Conservation (phyloP, 2,888 invertebrate genomes). For the Scaptomyza flava region DNA sequence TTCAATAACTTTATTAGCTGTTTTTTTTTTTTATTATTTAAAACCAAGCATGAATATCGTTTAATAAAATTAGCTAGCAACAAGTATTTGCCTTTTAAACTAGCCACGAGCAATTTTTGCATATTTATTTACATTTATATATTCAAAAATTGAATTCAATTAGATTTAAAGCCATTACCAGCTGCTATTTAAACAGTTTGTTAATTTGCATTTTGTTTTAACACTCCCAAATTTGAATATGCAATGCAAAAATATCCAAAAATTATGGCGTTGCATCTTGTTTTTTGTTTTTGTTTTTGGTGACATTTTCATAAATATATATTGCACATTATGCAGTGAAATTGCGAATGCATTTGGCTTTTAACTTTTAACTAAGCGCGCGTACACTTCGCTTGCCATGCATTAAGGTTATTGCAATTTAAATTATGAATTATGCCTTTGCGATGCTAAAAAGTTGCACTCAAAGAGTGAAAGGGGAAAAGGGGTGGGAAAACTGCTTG, state of each 20-base stretch:
- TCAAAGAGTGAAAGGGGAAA: background rate
- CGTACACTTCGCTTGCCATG: constrained; percentile 31
- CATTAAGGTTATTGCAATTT: constrained; percentile 73
- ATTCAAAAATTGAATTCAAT: constrained; percentile 50
- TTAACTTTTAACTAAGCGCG: constrained; percentile 50
- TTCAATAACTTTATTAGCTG: constrained; percentile 52
- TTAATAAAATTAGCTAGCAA: constrained; percentile 69
- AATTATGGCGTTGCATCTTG: constrained; percentile 10
- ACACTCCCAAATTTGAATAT: constrained; percentile 58
- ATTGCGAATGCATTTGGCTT: constrained; percentile 52
- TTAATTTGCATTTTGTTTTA: constrained; percentile 73
- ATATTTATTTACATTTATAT: constrained; percentile 7
- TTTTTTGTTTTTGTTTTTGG: constrained; percentile 3
- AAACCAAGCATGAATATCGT: background rate
- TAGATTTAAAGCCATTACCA: constrained; percentile 28
- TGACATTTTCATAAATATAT: constrained; percentile 60
- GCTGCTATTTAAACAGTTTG: constrained; percentile 65
- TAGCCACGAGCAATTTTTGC: constrained; percentile 2
- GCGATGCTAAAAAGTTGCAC: constrained; percentile 48
- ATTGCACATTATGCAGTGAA: constrained; percentile 64
- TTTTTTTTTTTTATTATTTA: constrained; percentile 17
- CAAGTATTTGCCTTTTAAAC: constrained; percentile 62
- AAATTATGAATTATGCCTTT: constrained; percentile 70
- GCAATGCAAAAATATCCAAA: constrained; percentile 55
- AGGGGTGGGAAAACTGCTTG: background rate